phyloP scores from a whole-genome alignment of 1,140 invertebrate genomes.

The Listronotus oregonensis region DNA sequence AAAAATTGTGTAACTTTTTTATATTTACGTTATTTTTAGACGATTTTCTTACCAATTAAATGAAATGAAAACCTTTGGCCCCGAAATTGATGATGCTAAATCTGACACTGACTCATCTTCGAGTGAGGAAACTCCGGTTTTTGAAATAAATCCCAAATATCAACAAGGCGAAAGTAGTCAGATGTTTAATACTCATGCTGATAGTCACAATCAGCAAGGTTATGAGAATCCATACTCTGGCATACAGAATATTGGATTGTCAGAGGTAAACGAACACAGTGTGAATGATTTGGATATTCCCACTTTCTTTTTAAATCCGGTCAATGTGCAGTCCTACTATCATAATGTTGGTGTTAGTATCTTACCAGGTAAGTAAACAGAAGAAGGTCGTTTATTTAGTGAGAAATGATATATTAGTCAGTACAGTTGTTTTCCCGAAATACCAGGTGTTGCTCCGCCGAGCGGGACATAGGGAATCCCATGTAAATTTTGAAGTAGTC shows the following conservation, averaged over 20 bases:
- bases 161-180: not conserved
- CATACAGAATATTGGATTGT: slow-evolving; percentile 6
- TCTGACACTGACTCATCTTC: not conserved
- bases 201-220: not conserved
- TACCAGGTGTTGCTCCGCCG: too few relatives aligned
- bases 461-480: too few relatives aligned
- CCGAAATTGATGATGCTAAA: slow-evolving; percentile 11
- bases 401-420: too few relatives aligned
- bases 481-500: too few relatives aligned
- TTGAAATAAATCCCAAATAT: slow-evolving; percentile 1
- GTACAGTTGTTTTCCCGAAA: too few relatives aligned
- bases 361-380: slow-evolving; percentile 27
- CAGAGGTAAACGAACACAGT: not conserved
- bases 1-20: too few relatives aligned
- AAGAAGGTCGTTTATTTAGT: too few relatives aligned
- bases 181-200: not conserved
- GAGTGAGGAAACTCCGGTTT: slow-evolving; percentile 1
- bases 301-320: slow-evolving; percentile 15
- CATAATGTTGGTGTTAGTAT: slow-evolving; percentile 41
- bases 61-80: slow-evolving; percentile 32
- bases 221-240: not conserved
- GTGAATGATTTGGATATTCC: slow-evolving; percentile 12
- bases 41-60: slow-evolving; percentile 35
- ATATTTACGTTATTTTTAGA: slow-evolving; percentile 3
- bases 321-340: slow-evolving; percentile 38